phyloP scores from a whole-genome alignment of 2,888 invertebrate species.

The Tricholauxania praeusta region DNA sequence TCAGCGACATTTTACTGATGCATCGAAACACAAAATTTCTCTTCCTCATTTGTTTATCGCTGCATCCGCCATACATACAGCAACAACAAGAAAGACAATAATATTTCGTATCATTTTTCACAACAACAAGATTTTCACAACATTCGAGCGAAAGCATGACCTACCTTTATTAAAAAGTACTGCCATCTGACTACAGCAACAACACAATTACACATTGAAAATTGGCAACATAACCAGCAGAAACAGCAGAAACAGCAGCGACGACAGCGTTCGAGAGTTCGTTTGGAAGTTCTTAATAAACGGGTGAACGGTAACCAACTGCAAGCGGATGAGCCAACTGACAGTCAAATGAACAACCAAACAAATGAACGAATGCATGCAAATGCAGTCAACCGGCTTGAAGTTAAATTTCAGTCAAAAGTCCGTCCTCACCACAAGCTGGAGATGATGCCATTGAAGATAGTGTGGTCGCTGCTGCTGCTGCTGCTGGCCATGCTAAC shows the following conservation, averaged over 20 bases:
- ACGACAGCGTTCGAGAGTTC: slow-evolving; percentile 21
- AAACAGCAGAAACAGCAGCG: slow-evolving; percentile 11
- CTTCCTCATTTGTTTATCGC: slow-evolving; percentile 36
- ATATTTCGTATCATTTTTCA: slow-evolving; percentile 25
- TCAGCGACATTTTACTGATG: too few species aligned
- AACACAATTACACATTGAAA: neutral
- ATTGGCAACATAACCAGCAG: slow-evolving; percentile 3
- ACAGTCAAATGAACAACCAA: slow-evolving; percentile 18
- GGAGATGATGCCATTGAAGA: neutral
- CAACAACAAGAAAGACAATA: slow-evolving; percentile 19
- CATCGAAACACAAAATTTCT: slow-evolving; percentile 18
- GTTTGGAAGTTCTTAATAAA: slow-evolving; percentile 27
- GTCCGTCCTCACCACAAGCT: neutral
- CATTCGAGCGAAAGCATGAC: slow-evolving; percentile 35
- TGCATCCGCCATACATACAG: slow-evolving; percentile 31
- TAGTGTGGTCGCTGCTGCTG: neutral
- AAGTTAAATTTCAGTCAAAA: neutral
- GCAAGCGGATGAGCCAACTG: slow-evolving; percentile 3
- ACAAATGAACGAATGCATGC: neutral
- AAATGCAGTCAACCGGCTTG: neutral
- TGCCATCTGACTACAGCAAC: slow-evolving; percentile 22
- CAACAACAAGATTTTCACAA: slow-evolving; percentile 25
- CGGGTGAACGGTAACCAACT: neutral
- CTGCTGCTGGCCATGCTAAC: neutral
- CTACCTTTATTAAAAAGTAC: slow-evolving; percentile 37